Evolutionary conservation across 1,140 invertebrate species (phyloP), one percentile per base, ranked within the genome.

Genomic region (Heterodera schachtii): DNA sequence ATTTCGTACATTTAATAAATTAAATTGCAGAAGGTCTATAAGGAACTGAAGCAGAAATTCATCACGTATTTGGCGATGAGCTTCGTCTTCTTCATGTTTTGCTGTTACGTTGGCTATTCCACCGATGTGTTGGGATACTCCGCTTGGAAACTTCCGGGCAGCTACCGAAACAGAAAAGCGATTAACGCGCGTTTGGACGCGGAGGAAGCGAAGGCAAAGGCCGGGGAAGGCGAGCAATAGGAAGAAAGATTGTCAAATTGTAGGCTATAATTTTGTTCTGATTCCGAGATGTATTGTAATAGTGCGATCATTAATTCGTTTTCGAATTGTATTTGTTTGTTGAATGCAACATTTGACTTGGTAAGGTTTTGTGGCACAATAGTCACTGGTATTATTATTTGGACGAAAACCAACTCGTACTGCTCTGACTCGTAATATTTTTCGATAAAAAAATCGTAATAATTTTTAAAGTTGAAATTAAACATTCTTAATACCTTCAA

Each of bases 111-210:
- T 43, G 31, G 47, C 49, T 78, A 78, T 47, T 3, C 1, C 3
- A n/a, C 41, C 3, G 64, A 78, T 21, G 52, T 49, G 1, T 47
- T 49, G 31, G 76, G 47, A 11, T 69, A 70, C 41, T 13, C 31
- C 2, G 11, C 44, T 43, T 78, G 76, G 76, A 31, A 41, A 43
- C 31, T 44, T n/a, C 64, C 64, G 21, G 7, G 9, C 11, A 78
- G 76, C 70, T 78, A 43, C 47, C 52, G 76, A 6, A 21, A 78
- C 31, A 9, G 76, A 46, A 69, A 78, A 44, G 47, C 44, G 49
- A 78, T 78, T 46, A 78, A 78, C 49, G 76, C 76, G 66, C 46
- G 44, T 41, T 67, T 78, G 21, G 47, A 64, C 31, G 76, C 76
- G 8, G 70, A 64, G 4, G 76, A 78, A 78, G 74, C 74, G 41